Conservation (phyloP, 2,113 vertebrate genomes). For the Micronisus gabar region DNA sequence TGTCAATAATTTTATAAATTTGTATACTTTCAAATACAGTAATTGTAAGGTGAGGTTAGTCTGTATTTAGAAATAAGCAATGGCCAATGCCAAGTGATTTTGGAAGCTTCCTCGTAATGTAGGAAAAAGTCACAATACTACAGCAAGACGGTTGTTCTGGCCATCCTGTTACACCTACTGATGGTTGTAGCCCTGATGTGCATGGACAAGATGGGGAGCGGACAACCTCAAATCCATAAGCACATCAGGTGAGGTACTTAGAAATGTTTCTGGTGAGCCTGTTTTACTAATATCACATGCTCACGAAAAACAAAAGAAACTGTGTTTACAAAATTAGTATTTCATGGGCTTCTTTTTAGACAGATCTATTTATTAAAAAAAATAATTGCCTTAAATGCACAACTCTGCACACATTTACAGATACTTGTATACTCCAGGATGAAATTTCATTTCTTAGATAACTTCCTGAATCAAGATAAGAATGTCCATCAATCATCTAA, state of each 20-base stretch:
- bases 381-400: background rate
- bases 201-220: fast-evolving
- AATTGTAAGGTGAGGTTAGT: too few relatives aligned
- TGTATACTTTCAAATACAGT: background rate
- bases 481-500: background rate
- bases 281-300: background rate
- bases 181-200: background rate
- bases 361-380: background rate
- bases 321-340: background rate
- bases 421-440: background rate
- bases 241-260: fast-evolving
- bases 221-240: background rate
- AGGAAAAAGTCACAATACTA: background rate
- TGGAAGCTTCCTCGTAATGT: background rate
- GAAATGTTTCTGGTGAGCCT: background rate
- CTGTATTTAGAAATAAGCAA: background rate
- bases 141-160: background rate
- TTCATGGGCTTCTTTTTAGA: background rate
- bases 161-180: background rate
- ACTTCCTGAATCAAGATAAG: background rate
- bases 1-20: background rate
- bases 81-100: background rate
- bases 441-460: background rate
- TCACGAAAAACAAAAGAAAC: background rate
- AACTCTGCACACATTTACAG: background rate